phyloP scores from a whole-genome alignment of 2,797 vertebrate species.

The Alectoris magna region DNA sequence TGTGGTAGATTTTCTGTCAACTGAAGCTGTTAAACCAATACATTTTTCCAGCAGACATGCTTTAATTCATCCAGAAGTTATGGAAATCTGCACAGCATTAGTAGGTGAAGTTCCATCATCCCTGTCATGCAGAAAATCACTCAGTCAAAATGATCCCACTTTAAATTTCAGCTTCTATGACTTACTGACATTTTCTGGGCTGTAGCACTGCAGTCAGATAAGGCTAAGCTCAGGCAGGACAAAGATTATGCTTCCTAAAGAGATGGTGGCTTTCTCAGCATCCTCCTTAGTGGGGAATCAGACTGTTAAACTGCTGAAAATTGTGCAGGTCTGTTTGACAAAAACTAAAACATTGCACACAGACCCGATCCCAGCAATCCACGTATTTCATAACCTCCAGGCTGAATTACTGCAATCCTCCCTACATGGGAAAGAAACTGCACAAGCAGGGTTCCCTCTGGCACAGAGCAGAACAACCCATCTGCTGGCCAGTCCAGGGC shows the following conservation, averaged over 20 bases:
- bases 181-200: background rate
- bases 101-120: conserved; percentile 5
- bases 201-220: background rate
- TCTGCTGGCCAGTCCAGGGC: background rate
- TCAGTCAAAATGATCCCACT: background rate
- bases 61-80: conserved; percentile 44
- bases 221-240: conserved; percentile 16
- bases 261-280: background rate
- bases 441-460: accelerated
- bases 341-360: accelerated
- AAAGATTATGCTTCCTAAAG: background rate
- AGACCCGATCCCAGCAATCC: accelerated
- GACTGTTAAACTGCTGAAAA: background rate
- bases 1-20: background rate
- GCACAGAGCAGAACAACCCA: background rate
- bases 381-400: background rate
- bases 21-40: background rate
- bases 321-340: accelerated
- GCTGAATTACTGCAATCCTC: background rate
- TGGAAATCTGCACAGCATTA: background rate
- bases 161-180: background rate
- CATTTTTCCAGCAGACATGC: background rate
- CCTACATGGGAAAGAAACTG: background rate
- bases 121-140: background rate
- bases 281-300: background rate